phyloP scores from a whole-genome alignment of 2,113 vertebrate species.

The Dipodomys spectabilis region DNA sequence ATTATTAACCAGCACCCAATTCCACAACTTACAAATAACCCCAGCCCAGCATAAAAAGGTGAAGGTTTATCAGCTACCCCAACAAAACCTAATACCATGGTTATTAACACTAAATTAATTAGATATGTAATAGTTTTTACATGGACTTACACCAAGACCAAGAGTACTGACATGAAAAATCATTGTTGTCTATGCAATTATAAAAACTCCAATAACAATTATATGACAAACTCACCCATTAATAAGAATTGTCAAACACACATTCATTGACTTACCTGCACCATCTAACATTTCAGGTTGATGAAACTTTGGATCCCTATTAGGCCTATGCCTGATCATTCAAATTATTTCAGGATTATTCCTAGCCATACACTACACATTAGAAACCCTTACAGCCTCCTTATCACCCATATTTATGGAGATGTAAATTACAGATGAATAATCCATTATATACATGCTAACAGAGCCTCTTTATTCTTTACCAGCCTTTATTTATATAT shows the following conservation, averaged over 20 bases:
- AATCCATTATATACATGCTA: neutral
- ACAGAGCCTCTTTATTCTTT: neutral
- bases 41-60: neutral
- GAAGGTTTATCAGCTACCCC: too few relatives aligned
- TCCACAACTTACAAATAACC: neutral
- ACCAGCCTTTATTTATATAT: neutral
- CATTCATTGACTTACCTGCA: neutral
- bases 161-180: neutral
- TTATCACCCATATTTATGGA: neutral
- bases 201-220: neutral
- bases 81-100: neutral
- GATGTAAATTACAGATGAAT: neutral
- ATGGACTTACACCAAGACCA: neutral
- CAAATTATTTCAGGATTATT: neutral
- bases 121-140: neutral
- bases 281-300: neutral
- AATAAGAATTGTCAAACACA: neutral
- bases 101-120: neutral
- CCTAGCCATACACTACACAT: neutral
- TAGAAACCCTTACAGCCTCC: neutral
- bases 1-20: too few relatives aligned
- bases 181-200: neutral
- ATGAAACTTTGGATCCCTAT: neutral
- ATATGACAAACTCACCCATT: neutral
- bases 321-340: neutral